Evolutionary conservation across 1,140 invertebrate species (phyloP), one percentile per base, ranked within the genome.

Genomic region (Oncopodura yosiiana): DNA sequence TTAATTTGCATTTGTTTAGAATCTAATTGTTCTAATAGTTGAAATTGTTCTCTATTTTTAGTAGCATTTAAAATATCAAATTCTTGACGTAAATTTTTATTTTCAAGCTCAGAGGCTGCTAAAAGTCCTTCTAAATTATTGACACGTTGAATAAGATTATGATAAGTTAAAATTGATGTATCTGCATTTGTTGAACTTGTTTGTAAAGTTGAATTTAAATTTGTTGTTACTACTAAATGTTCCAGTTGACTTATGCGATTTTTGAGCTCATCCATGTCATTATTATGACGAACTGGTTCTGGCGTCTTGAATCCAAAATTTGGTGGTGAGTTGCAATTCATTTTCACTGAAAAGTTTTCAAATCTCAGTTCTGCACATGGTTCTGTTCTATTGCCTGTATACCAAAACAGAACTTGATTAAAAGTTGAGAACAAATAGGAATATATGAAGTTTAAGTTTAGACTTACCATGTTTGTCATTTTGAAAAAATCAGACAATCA

Each of bases 241-340:
- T 62, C 60, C 24, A 62, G 36, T 32, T 62, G 60, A 43, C 49
- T 58, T 21, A 62, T 62, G 4, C 60, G 41, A 24, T 43, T 51
- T 11, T 27, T 19, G 18, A 62, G 29, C 8, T 58, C 56, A 4
- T 50, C 27, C 1, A 62, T n/a, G 1, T 62, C 60, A 39, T 44
- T 41, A 29, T 26, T 27, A 30, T 19, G 44, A 19, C 43, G 23
- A 5, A 21, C 42, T 19, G 42, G 9, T 9, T 44, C 12, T 11
- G 24, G 6, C 11, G 18, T 26, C 14, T 27, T 4, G 16, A 6
- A 21, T 44, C 14, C 18, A 18, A 21, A 21, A 21, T 18, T 44
- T 18, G 6, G 24, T n/a, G n/a, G n/a, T n/a, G n/a, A n/a, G n/a
- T n/a, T n/a, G n/a, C n/a, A n/a, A n/a, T n/a, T n/a, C n/a, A n/a